These are phyloP conservation scores for Ondatra zibethicus DNA, from an alignment of 2,113 vertebrate genomes.

Conservation along the genomic window DNA sequence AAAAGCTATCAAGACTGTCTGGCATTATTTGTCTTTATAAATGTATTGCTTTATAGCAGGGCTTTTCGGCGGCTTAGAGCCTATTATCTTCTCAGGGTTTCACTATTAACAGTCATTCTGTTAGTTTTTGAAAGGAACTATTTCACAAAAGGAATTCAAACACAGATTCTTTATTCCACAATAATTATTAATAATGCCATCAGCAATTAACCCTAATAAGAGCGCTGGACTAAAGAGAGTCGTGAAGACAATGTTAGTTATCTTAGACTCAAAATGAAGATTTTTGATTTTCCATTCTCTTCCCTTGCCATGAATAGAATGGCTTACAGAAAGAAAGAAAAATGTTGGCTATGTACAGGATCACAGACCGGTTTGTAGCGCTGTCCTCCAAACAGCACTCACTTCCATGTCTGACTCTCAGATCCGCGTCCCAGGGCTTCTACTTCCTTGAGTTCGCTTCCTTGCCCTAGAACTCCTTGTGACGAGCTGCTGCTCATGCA, in stretches of 20 bases:
- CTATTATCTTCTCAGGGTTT: slow-evolving; percentile 62
- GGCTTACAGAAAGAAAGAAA: neutral
- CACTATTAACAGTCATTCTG: slow-evolving; percentile 56
- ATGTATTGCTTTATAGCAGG: slow-evolving; percentile 66
- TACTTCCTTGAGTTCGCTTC: neutral
- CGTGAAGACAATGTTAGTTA: neutral
- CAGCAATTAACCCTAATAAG: slow-evolving; percentile 25
- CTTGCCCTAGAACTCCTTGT: neutral
- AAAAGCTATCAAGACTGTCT: slow-evolving; percentile 71
- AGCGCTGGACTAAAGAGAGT: neutral
- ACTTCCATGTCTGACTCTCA: neutral
- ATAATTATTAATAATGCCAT: slow-evolving; percentile 41
- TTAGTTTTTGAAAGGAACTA: slow-evolving; percentile 53
- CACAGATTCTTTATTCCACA: slow-evolving; percentile 44
- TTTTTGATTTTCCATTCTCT: slow-evolving; percentile 33
- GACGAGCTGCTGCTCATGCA: neutral
- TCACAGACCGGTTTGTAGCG: neutral
- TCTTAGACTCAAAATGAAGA: neutral
- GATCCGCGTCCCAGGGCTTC: neutral
- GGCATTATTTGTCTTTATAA: slow-evolving; percentile 72
- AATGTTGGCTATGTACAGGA: neutral
- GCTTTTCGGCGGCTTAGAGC: slow-evolving; percentile 55
- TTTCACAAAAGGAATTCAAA: slow-evolving; percentile 61
- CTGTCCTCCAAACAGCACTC: neutral
- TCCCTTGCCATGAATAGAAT: neutral